Evolutionary conservation across 2,113 vertebrate species (phyloP).

Genomic region (Shinisaurus crocodilurus): DNA sequence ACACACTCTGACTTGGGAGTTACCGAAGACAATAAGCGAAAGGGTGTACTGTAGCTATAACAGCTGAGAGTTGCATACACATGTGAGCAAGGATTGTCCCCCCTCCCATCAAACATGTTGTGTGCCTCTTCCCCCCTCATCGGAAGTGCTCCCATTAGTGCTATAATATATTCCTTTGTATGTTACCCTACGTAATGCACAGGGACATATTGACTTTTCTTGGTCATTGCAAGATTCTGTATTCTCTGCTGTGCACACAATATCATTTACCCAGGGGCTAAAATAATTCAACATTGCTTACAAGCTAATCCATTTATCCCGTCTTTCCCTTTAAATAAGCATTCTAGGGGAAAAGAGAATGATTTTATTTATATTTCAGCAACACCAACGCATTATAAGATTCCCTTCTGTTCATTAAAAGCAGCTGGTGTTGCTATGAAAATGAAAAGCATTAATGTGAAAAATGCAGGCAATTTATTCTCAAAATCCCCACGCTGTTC

Average conservation of each 20-base stretch:
- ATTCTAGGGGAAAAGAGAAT: background rate
- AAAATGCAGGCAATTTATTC: background rate
- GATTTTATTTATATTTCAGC: constrained; percentile 2
- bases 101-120: background rate
- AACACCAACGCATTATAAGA: background rate
- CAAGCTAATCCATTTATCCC: background rate
- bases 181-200: background rate
- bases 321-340: background rate
- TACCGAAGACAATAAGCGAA: background rate
- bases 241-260: background rate
- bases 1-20: background rate
- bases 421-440: background rate
- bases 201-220: background rate
- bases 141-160: background rate
- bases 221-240: background rate
- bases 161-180: background rate
- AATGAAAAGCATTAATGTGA: background rate
- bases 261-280: background rate
- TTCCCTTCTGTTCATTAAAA: constrained; percentile 7
- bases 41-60: background rate
- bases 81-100: background rate
- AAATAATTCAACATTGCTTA: background rate
- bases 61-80: background rate
- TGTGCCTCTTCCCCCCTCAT: too few relatives aligned
- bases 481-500: background rate